These are phyloP conservation scores for Albula goreensis DNA, from an alignment of 2,113 vertebrate genomes.

Conservation along the genomic window DNA sequence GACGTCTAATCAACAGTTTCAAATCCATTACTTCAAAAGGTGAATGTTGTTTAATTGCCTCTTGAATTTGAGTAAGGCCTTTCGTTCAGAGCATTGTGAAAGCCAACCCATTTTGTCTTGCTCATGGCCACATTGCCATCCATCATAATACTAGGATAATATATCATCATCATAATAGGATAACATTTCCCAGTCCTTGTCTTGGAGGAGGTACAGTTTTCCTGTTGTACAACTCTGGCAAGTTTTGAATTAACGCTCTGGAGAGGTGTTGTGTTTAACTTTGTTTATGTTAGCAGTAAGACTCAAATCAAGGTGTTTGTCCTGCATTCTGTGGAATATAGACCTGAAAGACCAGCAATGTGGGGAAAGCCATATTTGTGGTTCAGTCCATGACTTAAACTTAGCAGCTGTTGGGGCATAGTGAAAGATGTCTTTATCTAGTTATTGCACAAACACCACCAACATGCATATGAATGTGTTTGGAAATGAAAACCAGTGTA, in stretches of 20 bases:
- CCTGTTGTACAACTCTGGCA: not conserved
- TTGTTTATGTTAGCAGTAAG: not conserved
- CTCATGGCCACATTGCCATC: not conserved
- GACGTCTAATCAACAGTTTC: not conserved
- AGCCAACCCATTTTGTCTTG: not conserved
- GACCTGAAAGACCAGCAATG: not conserved
- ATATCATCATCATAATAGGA: too few relatives aligned
- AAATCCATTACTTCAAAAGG: not conserved
- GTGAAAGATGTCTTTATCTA: not conserved
- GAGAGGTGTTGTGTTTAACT: not conserved
- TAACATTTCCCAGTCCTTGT: not conserved
- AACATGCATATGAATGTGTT: not conserved
- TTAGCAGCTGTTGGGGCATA: too few relatives aligned
- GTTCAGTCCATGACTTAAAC: not conserved
- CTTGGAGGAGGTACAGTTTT: not conserved
- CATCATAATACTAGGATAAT: not conserved
- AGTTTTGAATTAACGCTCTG: not conserved
- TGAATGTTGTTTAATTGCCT: not conserved
- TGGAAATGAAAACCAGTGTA: not conserved
- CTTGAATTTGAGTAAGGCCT: not conserved
- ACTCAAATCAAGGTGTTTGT: not conserved
- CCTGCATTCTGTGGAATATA: not conserved
- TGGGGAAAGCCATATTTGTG: not conserved
- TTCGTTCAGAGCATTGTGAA: not conserved
- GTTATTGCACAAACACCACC: not conserved